A percentile compares a stretch with the other conserved stretches of the same genome.
These are phyloP conservation scores for Agrilus mali DNA, from an alignment of 2,888 invertebrate species.

Conservation along the genomic window DNA sequence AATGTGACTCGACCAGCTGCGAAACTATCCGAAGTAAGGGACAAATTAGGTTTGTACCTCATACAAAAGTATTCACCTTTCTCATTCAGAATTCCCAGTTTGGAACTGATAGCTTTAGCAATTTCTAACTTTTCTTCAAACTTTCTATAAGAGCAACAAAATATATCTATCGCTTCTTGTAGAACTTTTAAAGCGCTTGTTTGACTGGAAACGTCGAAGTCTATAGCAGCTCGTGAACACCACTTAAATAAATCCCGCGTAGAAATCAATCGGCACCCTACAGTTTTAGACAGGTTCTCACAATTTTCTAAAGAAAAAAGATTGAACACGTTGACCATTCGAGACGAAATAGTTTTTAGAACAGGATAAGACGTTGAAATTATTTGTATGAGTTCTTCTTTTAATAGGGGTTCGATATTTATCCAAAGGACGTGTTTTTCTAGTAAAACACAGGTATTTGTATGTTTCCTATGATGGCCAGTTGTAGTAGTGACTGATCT, in stretches of 20 bases:
- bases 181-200: conserved; percentile 58
- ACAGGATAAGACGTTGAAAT: conserved; percentile 55
- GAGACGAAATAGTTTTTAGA: conserved; percentile 57
- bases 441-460: conserved; percentile 52
- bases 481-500: conserved; percentile 47
- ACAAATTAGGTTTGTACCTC: conserved; percentile 66
- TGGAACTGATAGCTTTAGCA: conserved; percentile 62
- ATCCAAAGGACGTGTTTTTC: conserved; percentile 76
- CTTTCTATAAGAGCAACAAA: conserved; percentile 67
- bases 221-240: conserved; percentile 65
- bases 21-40: conserved; percentile 42
- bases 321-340: conserved; percentile 73
- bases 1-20: conserved; percentile 59
- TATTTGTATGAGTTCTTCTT: conserved; percentile 61
- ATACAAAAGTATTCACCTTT: conserved; percentile 71
- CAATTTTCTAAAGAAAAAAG: conserved; percentile 57
- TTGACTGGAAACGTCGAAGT: conserved; percentile 61
- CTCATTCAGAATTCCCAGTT: conserved; percentile 68
- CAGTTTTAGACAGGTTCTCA: conserved; percentile 30
- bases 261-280: conserved; percentile 55
- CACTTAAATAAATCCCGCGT: conserved; percentile 87
- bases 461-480: conserved; percentile 48
- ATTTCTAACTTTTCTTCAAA: conserved; percentile 50
- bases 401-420: conserved; percentile 65
- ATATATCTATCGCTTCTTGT: conserved; percentile 85